Evolutionary conservation across 2,113 vertebrate genomes (phyloP), one percentile per base, ranked within the genome.

Genomic region (Pithys albifrons): DNA sequence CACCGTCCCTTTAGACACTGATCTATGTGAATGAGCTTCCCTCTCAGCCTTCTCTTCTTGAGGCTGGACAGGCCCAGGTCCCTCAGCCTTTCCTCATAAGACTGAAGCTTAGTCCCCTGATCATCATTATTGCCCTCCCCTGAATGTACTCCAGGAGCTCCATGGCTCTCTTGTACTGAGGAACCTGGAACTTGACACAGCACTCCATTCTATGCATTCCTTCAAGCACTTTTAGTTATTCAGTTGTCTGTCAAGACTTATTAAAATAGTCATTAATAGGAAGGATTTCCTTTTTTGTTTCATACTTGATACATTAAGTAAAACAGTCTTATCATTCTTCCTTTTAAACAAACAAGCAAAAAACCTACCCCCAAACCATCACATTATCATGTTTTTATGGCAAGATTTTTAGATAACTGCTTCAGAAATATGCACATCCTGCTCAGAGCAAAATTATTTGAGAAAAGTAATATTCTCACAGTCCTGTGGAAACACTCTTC

Each of bases 11-110:
- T 70, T n/a, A 54, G 23, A n/a, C 14, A 39, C 14, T 62, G 1
- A 0, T 10, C 7, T 6, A 17, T 11, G 8, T 33, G 48, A 39
- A 19, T 46, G 23, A 24, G 1, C 0, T 24, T 5, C n/a, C 14
- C 33, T 62, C n/a, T 45, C n/a, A 71, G 28, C 19, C 28, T 39
- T 70, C 37, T 27, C 18, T 54, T 54, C 48, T 62, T 10, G 15
- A 39, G 15, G 28, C 35, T 71, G 23, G 39, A 39, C 12, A 48
- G 19, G 6, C 14, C n/a, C 23, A 48, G 48, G 12, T 46, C 9
- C 28, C 48, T 39, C n/a, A 78, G 65, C 19, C 29, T 48, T 78
- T 64, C 10, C 28, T n/a, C 10, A 19, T 7, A n/a, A 33, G 54
- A 45, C 5, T 52, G 4, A 22, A 59, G 31, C 31, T 5, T 13